A percentile compares a stretch with the other conserved stretches of the same genome.
Evolutionary conservation across 1,140 invertebrate species (phyloP).

Genomic region (Steinernema feltiae): DNA sequence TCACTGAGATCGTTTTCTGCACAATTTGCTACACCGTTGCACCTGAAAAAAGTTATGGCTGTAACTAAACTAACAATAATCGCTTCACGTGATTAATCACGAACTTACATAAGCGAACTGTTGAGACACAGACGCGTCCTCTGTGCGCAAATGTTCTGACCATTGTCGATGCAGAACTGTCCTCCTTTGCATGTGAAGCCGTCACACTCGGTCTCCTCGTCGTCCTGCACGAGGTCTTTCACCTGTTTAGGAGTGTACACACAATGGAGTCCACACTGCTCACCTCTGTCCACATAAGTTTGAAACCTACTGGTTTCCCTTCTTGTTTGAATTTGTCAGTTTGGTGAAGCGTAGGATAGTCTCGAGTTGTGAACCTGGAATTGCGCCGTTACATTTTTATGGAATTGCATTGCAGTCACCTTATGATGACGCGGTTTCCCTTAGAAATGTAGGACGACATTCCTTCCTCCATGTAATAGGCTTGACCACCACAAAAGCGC

Average conservation of each 20-base stretch:
- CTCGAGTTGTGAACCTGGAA: not conserved
- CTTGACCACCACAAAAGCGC: not conserved
- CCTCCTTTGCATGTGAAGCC: constrained; percentile 3
- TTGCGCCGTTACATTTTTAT: no score
- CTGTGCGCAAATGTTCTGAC: constrained; percentile 2
- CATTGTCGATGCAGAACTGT: constrained; percentile 2
- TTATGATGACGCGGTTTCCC: not conserved
- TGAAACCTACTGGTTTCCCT: not conserved
- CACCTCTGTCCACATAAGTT: not conserved
- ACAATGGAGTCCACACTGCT: no score
- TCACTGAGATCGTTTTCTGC: not conserved
- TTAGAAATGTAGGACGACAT: not conserved
- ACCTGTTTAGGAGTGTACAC: no score
- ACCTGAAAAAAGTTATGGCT: no score
- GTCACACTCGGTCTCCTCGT: not conserved
- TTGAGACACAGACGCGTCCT: not conserved
- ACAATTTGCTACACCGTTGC: not conserved
- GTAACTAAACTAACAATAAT: no score
- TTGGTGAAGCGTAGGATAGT: not conserved
- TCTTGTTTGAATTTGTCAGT: not conserved
- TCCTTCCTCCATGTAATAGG: not conserved
- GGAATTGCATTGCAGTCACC: no score
- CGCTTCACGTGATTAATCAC: no score
- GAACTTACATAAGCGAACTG: not conserved
- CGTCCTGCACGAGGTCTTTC: not conserved